These are phyloP conservation scores for cat (Felis catus) DNA, from an alignment of 2,113 vertebrate species.

Conservation along the genomic window F.catus_Fca126_mat1.0 CM031417.1:12377001-12377500, in stretches of 20 bases:
- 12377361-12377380: background rate
- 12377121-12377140: background rate
- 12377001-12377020: no score
- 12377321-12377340: background rate
- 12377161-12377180: background rate
- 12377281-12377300: background rate
- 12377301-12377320: background rate
- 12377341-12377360: background rate
- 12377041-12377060: background rate
- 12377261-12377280: background rate
- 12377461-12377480: background rate
- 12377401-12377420: background rate
- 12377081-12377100: background rate
- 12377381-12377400: background rate
- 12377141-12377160: background rate
- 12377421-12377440: background rate
- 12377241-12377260: background rate
- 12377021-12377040: background rate
- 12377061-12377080: background rate
- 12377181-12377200: rapidly evolving
- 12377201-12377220: background rate
- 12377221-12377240: background rate
- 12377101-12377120: background rate
- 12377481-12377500: background rate
- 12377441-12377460: background rate